A percentile compares a stretch with the other conserved stretches of the same genome.
Conservation (phyloP, 2,797 vertebrate genomes). For the Taeniopygia guttata region DNA sequence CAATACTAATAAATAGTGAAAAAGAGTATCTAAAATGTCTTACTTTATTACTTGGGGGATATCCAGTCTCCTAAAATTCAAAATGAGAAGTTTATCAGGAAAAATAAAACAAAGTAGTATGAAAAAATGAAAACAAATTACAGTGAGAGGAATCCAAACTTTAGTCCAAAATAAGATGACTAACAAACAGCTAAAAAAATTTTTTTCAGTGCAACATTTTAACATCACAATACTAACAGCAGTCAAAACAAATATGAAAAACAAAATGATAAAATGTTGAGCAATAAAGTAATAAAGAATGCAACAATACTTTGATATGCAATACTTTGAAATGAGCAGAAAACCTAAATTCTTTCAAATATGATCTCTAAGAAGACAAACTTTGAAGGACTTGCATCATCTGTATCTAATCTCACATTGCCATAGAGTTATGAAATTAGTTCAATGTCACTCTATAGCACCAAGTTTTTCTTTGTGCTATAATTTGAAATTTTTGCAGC, state of each 20-base stretch:
- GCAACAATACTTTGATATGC: too few relatives aligned
- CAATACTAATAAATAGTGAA: background rate
- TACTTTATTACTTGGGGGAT: background rate
- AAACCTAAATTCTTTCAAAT: background rate
- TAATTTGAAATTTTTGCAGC: background rate
- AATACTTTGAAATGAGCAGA: background rate
- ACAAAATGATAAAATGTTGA: background rate
- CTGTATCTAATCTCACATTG: background rate
- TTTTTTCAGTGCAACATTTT: background rate
- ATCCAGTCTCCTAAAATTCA: background rate
- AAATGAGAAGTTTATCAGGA: background rate
- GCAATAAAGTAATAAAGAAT: background rate
- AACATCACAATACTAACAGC: background rate
- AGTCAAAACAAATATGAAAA: background rate
- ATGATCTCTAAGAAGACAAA: background rate
- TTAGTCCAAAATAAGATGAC: background rate
- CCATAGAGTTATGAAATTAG: background rate
- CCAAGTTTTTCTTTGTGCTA: background rate
- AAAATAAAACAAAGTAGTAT: background rate
- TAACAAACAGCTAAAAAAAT: background rate
- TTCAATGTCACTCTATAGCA: background rate
- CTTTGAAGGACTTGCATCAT: background rate
- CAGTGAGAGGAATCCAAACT: background rate
- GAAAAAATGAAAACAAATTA: background rate
- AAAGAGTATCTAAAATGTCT: background rate